Conservation (phyloP, 2,888 invertebrate genomes). For the Scaptomyza cyrtandrae region DNA sequence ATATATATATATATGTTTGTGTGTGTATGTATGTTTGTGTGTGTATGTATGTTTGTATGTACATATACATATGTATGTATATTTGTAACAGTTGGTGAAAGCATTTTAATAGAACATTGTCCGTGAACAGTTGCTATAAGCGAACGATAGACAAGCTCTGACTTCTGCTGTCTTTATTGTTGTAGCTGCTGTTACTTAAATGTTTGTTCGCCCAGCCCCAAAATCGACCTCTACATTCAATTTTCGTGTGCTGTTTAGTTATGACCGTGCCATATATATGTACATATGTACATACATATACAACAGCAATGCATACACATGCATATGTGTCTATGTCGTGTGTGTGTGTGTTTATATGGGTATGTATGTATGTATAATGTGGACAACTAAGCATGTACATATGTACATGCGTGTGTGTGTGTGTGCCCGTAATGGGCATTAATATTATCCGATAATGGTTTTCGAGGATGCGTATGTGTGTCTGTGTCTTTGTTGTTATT, state of each 20-base stretch:
- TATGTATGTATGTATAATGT: neutral
- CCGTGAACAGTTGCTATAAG: conserved; percentile 58
- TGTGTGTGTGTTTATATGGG: too few relatives aligned
- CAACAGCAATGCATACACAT: neutral
- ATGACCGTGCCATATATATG: conserved; percentile 4
- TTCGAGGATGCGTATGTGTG: conserved; percentile 37
- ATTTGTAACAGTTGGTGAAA: conserved; percentile 38
- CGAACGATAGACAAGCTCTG: conserved; percentile 14
- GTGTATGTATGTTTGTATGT: conserved; percentile 1
- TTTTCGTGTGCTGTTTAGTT: conserved; percentile 45
- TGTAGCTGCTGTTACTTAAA: conserved; percentile 30
- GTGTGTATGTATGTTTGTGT: neutral
- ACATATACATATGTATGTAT: neutral
- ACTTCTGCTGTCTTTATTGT: conserved; percentile 3
- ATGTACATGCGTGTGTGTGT: neutral
- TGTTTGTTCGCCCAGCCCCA: conserved; percentile 26
- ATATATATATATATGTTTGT: too few relatives aligned
- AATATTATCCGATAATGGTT: conserved; percentile 48
- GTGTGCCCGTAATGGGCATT: conserved; percentile 44
- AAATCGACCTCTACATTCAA: conserved; percentile 39
- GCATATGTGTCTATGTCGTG: conserved; percentile 4
- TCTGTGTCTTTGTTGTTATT: conserved; percentile 21
- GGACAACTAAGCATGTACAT: neutral
- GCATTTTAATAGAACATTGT: conserved; percentile 56
- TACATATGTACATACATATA: conserved; percentile 10